These are phyloP conservation scores for Trachymyrmex septentrionalis DNA, from an alignment of 1,140 invertebrate genomes.

Conservation along the genomic window DNA sequence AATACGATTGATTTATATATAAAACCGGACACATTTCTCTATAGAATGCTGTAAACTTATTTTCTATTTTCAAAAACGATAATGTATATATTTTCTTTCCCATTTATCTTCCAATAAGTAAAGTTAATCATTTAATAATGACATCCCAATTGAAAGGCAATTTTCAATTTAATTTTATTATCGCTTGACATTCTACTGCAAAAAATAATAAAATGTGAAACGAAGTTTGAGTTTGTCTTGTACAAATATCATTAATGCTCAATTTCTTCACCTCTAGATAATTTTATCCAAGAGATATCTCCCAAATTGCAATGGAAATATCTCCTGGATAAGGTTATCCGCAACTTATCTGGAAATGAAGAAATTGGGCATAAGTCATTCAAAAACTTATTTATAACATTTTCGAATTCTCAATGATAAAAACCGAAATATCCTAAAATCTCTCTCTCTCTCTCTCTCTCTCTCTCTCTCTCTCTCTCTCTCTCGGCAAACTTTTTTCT, in stretches of 20 bases:
- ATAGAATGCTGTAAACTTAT: too few species aligned
- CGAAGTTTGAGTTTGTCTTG: too few species aligned
- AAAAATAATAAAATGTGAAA: too few species aligned
- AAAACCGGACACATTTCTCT: neutral
- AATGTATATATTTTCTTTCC: neutral
- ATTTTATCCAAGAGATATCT: too few species aligned
- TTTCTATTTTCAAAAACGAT: neutral
- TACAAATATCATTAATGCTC: too few species aligned
- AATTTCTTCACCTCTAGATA: too few species aligned
- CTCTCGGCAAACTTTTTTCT: conserved; percentile 25
- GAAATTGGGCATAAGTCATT: neutral
- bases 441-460: too few species aligned
- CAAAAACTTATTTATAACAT: neutral
- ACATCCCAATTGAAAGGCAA: neutral
- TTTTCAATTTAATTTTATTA: conserved; percentile 11
- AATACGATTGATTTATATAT: neutral
- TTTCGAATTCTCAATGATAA: neutral
- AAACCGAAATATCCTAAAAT: neutral
- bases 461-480: neutral
- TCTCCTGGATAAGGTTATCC: too few species aligned
- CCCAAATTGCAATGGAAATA: too few species aligned
- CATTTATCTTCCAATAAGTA: neutral
- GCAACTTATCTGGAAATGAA: too few species aligned
- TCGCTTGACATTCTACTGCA: neutral
- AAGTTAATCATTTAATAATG: neutral